Evolutionary conservation across 2,797 vertebrate genomes (phyloP), one percentile per base, ranked within the genome.

Genomic region (Tiaroga cobitis): DNA sequence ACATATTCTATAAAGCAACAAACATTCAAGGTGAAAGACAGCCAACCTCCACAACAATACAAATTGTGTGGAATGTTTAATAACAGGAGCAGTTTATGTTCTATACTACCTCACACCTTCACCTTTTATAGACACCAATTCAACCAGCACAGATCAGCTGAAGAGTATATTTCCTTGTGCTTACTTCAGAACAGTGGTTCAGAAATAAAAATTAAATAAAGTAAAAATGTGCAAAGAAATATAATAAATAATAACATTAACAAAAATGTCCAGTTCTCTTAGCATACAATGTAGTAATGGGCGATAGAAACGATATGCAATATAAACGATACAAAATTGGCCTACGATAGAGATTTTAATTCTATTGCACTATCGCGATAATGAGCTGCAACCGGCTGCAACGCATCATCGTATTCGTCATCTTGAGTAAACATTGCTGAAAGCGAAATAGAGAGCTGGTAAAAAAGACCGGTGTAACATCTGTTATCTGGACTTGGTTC

Each of bases 21-120:
- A 61, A 84, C 51, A 78, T 41, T 59, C 24, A 26, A 77, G 29
- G 65, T 70, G 39, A 32, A 70, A 29, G 26, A 26, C 41, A 61
- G 18, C 8, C 21, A 49, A n/a, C 49, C 8, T 43, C 37, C 18
- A 78, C 34, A 70, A 32, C 37, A 61, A n/a, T 39, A 46, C 49
- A 78, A 34, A 73, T 8, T 67, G 72, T 49, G 59, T 49, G 26
- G 19, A 82, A 74, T 59, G 9, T 29, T 81, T 29, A 34, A 65
- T 74, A 65, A 65, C 34, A 70, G 21, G 2, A 11, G 37, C 34
- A 7, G 3, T 29, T 54, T 37, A 18, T 56, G 46, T 26, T 59
- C 5, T 41, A 29, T 21, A 80, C 7, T 32, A 73, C n/a, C 51
- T 61, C 3, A 49, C 29, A 46, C 16, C 26, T 32, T 65, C 39